These are phyloP conservation scores for Naso thynnoides DNA, from an alignment of 2,797 vertebrate species.

Conservation along the genomic window DNA sequence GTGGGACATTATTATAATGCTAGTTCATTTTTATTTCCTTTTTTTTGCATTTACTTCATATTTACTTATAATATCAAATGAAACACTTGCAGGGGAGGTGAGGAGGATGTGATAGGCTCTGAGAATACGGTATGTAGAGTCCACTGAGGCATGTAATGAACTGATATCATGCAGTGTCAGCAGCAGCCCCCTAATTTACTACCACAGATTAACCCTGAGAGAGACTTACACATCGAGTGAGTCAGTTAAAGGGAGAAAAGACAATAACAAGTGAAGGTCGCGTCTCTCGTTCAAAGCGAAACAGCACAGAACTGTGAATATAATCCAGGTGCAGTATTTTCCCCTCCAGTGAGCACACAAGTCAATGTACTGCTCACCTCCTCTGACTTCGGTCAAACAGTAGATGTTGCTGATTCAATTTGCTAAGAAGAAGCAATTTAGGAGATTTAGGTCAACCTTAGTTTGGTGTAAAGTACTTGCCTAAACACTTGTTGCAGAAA, in stretches of 20 bases:
- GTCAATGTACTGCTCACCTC: neutral
- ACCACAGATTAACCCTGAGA: constrained; percentile 59
- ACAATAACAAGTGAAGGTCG: neutral
- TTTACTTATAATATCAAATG: too few species aligned
- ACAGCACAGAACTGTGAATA: neutral
- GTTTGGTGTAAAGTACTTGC: neutral
- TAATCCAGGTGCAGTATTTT: neutral
- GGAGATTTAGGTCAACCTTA: neutral
- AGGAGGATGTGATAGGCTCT: neutral
- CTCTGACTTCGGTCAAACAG: neutral
- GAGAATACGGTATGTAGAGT: constrained; percentile 40
- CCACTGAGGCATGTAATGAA: constrained; percentile 63
- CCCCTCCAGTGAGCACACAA: neutral
- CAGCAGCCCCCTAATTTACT: constrained; percentile 63
- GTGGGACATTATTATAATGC: neutral
- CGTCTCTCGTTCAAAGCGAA: constrained; percentile 25
- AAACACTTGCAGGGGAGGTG: neutral
- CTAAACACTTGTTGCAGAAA: neutral
- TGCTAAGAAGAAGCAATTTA: neutral
- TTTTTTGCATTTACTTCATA: too few species aligned
- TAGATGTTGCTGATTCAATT: neutral
- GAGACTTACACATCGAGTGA: constrained; percentile 31
- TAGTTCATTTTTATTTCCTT: too few species aligned
- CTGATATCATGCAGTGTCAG: constrained; percentile 69
- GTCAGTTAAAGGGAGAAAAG: constrained; percentile 13